A percentile compares a stretch with the other conserved stretches of the same genome.
Conservation (phyloP, 2,797 vertebrate species). For the Pempheris klunzingeri region DNA sequence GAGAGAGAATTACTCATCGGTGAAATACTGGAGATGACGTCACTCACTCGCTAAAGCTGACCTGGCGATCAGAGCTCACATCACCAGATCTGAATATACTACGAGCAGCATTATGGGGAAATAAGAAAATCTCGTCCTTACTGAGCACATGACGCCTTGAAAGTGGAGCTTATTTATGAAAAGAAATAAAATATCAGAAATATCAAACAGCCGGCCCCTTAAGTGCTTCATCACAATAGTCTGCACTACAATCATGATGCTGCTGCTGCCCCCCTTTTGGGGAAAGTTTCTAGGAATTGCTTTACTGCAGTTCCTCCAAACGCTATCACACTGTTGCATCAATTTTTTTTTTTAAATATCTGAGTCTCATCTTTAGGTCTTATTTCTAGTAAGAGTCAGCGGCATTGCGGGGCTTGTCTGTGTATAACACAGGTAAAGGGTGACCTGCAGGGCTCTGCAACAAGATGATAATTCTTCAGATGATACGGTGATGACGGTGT, state of each 20-base stretch:
- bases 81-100: slow-evolving; percentile 33
- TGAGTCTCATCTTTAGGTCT: neutral
- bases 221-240: neutral
- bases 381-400: too few relatives aligned
- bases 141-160: neutral
- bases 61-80: slow-evolving; percentile 31
- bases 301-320: neutral
- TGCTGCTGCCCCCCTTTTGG: neutral
- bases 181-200: neutral
- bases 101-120: neutral
- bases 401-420: neutral
- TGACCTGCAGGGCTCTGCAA: neutral
- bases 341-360: neutral
- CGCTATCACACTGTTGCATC: neutral
- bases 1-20: slow-evolving; percentile 50
- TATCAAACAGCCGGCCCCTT: neutral
- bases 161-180: neutral
- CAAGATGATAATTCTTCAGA: slow-evolving; percentile 35
- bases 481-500: slow-evolving; percentile 50
- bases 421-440: neutral
- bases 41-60: slow-evolving; percentile 54
- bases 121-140: neutral
- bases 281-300: slow-evolving; percentile 3
- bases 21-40: slow-evolving; percentile 69
- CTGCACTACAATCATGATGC: neutral